phyloP scores from a whole-genome alignment of 2,113 vertebrate species.

The Ranitomeya variabilis region DNA sequence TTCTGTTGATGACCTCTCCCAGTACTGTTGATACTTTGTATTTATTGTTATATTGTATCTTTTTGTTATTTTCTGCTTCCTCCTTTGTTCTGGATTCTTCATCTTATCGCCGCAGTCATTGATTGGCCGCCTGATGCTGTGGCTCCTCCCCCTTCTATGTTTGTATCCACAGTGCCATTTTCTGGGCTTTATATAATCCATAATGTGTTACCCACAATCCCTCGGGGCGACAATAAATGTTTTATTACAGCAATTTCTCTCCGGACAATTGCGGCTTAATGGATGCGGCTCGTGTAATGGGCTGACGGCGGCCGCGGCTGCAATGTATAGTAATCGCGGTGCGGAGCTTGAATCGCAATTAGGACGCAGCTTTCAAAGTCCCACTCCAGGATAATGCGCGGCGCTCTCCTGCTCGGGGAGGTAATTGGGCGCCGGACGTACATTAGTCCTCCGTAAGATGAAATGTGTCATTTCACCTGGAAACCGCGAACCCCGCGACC shows the following conservation, averaged over 20 bases:
- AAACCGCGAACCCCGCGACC: background rate
- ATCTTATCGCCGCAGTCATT: too few relatives aligned
- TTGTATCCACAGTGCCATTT: constrained; percentile 56
- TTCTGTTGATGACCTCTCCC: too few relatives aligned
- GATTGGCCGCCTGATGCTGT: background rate
- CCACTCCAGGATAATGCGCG: constrained; percentile 18
- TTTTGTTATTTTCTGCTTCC: too few relatives aligned
- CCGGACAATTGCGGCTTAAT: constrained; percentile 51
- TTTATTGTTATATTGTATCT: too few relatives aligned
- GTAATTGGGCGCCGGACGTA: constrained; percentile 48
- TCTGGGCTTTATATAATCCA: constrained; percentile 57
- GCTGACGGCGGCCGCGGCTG: background rate
- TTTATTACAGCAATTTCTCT: constrained; percentile 56
- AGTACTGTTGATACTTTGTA: too few relatives aligned
- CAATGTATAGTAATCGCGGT: constrained; percentile 45
- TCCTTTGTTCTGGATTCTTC: too few relatives aligned
- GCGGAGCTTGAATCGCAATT: constrained; percentile 43
- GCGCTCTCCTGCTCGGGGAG: constrained; percentile 26
- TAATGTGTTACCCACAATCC: constrained; percentile 60
- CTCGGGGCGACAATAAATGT: constrained; percentile 60
- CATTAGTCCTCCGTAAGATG: constrained; percentile 42
- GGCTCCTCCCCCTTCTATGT: constrained; percentile 35
- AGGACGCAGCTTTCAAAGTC: constrained; percentile 33
- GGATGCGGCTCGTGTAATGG: constrained; percentile 17
- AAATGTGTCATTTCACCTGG: constrained; percentile 38